Percentiles rank a stretch among this genome's conserved stretches.
These are phyloP conservation scores for Rhopalosiphum padi DNA, from an alignment of 1,140 invertebrate species.

Conservation along the genomic window DNA sequence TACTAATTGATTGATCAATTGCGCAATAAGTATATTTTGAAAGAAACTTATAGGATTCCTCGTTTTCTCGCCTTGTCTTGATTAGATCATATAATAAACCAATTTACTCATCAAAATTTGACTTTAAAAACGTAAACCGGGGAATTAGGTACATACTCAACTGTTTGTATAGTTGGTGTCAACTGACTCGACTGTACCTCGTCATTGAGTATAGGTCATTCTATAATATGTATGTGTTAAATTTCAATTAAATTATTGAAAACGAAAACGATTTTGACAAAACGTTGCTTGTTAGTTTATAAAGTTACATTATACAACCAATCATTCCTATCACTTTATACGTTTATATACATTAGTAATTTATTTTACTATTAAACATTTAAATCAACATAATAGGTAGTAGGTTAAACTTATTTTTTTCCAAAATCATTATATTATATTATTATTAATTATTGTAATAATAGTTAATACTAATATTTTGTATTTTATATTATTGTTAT, in stretches of 20 bases:
- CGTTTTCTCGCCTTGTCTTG: background rate
- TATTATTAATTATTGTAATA: too few species aligned
- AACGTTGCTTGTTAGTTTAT: too few species aligned
- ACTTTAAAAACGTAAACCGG: background rate
- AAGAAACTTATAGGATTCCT: background rate
- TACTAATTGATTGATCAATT: background rate
- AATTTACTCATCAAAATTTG: background rate
- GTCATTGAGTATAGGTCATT: background rate
- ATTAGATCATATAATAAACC: background rate
- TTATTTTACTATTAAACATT: too few species aligned
- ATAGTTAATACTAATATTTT: too few species aligned
- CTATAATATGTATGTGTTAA: background rate
- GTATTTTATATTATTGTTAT: too few species aligned
- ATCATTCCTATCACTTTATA: too few species aligned
- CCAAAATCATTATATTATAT: too few species aligned
- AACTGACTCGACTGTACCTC: too few species aligned
- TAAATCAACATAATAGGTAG: too few species aligned
- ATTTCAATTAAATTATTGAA: background rate
- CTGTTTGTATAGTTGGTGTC: background rate
- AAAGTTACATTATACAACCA: too few species aligned
- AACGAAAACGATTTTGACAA: background rate
- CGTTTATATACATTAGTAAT: too few species aligned
- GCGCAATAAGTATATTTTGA: background rate
- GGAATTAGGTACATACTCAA: rapidly evolving
- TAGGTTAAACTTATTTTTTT: too few species aligned